Evolutionary conservation across 37 sponge, comb jelly and placozoan genomes (phyloP), one percentile per base, ranked within the genome.

Genomic region (Haliclona indistincta): DNA sequence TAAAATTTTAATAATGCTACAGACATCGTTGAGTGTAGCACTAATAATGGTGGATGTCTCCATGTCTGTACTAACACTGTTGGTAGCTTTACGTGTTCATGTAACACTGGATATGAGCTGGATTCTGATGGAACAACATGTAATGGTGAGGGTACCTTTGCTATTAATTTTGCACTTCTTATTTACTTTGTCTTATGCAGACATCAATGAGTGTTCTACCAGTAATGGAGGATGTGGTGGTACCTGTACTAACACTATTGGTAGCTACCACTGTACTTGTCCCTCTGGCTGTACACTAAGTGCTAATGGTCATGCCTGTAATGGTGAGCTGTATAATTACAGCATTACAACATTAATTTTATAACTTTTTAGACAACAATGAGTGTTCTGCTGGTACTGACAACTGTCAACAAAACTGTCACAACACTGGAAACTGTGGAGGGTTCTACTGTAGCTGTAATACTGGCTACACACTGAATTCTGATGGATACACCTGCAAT

Each of bases 251-350:
- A 81, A 87, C 64, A 75, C 70, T 81, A 43, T 17, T 25, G 81
- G 88, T 22, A 43, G 67, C 20, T 81, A 63, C 54, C 8, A 40
- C n/a, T 87, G 88, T 36, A 67, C 75, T 10, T 87, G 88, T 58
- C 56, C 29, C 23, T 43, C 56, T 75, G 88, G 88, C 0, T 87
- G 39, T 35, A 40, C 38, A 4, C 58, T 75, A 2, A n/a, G n/a
- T n/a, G n/a, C n/a, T n/a, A n/a, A n/a, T n/a, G n/a, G n/a, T n/a
- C n/a, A 13, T 62, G 64, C 29, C 32, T 33, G 13, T 33, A 62
- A 62, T 29, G 13, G n/a, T 62, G 64, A 15, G 13, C 11, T n/a
- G n/a, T n/a, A n/a, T n/a, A n/a, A n/a, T n/a, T n/a, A n/a, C n/a
- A n/a, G n/a, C n/a, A n/a, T n/a, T n/a, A n/a, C n/a, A n/a, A n/a